These are phyloP conservation scores for Salticus scenicus DNA, from an alignment of 2,888 invertebrate species.

Conservation along the genomic window DNA sequence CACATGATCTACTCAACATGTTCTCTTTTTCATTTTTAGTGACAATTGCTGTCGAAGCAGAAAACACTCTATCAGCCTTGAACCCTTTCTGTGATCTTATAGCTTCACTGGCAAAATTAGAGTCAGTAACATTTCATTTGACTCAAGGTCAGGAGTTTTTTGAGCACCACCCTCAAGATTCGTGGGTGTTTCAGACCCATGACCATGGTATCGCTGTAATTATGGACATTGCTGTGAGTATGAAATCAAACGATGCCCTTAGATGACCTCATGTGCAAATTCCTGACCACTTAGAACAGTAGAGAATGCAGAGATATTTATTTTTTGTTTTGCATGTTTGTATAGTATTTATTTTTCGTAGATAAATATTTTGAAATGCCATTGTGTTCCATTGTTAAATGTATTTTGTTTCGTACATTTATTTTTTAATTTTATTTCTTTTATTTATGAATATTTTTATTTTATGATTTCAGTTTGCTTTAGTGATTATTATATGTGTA, in stretches of 20 bases:
- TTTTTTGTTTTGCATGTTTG: no score
- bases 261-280: no score
- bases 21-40: constrained; percentile 26
- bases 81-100: constrained; percentile 51
- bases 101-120: constrained; percentile 28
- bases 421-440: no score
- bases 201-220: constrained; percentile 57
- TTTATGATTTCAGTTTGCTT: no score
- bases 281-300: no score
- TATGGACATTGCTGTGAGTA: constrained; percentile 56
- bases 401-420: no score
- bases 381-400: no score
- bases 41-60: constrained; percentile 49
- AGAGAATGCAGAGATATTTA: no score
- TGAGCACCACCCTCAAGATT: constrained; percentile 54
- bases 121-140: constrained; percentile 61
- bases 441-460: no score
- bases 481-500: no score
- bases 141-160: constrained; percentile 51
- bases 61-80: constrained; percentile 37
- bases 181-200: constrained; percentile 55
- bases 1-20: neutral
- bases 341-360: no score
- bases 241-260: neutral
- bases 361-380: no score